A percentile compares a stretch with the other conserved stretches of the same genome.
These are phyloP conservation scores for Pocillopora damicornis DNA, from an alignment of 64 coral and sea anemone genomes.

Conservation along the genomic window DNA sequence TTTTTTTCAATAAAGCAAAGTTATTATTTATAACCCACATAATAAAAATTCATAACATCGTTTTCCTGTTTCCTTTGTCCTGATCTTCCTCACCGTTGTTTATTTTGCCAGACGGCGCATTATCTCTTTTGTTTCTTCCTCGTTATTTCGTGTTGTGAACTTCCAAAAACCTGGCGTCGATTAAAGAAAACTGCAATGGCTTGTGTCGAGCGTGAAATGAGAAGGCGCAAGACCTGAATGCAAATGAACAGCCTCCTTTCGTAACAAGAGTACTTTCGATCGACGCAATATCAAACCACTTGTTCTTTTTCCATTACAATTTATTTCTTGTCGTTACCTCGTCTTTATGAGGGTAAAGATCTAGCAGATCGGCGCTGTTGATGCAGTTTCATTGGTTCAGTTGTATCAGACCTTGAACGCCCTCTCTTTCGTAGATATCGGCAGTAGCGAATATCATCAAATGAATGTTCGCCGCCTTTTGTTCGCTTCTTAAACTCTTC, in stretches of 20 bases:
- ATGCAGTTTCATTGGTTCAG: not conserved
- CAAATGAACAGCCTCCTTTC: not conserved
- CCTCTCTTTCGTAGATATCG: slow-evolving; percentile 17
- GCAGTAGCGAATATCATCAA: slow-evolving; percentile 26
- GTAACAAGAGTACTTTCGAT: not conserved
- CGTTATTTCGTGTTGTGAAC: not conserved
- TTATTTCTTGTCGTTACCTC: not conserved
- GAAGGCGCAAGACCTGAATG: not conserved
- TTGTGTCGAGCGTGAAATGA: not conserved
- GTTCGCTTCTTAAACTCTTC: not conserved
- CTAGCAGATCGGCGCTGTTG: not conserved
- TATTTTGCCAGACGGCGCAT: not conserved
- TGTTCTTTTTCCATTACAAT: not conserved
- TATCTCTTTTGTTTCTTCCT: not conserved
- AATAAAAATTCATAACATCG: not conserved
- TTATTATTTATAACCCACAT: not conserved
- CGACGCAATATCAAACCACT: not conserved
- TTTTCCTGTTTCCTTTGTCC: not conserved
- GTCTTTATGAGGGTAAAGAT: not conserved
- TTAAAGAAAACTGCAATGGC: not conserved
- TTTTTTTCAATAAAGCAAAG: not conserved
- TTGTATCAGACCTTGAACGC: not conserved
- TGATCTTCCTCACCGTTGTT: not conserved
- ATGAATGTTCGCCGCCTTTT: not conserved
- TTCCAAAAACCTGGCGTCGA: too few relatives aligned